phyloP scores from a whole-genome alignment of 2,797 vertebrate species.

The Anguilla pacifica region DNA sequence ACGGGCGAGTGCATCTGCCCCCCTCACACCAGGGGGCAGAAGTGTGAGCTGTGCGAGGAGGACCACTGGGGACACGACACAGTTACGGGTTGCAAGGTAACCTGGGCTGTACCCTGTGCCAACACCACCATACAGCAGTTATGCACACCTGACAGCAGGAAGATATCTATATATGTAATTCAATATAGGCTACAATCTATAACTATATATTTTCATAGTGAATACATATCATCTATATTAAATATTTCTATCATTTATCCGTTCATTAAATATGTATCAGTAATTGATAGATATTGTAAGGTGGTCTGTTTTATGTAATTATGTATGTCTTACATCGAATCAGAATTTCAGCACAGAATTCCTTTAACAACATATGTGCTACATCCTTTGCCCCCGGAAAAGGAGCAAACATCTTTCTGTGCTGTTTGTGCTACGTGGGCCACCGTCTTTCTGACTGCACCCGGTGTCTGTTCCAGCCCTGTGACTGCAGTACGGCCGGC shows the following conservation, averaged over 20 bases:
- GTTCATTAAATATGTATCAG: background rate
- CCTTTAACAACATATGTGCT: background rate
- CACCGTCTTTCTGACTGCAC: background rate
- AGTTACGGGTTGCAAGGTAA: slow-evolving; percentile 85
- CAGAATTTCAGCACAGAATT: background rate
- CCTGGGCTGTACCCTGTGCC: background rate
- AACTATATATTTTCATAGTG: no score
- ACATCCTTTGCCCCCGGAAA: background rate
- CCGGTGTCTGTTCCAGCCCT: slow-evolving; percentile 68
- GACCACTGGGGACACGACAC: slow-evolving; percentile 81
- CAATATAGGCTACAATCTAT: background rate
- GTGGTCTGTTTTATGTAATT: background rate
- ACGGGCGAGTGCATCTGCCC: slow-evolving; percentile 88
- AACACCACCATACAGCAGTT: no score
- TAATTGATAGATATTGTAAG: background rate
- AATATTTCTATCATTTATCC: background rate
- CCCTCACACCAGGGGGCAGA: slow-evolving; percentile 77
- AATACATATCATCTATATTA: background rate
- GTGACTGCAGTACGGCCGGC: slow-evolving; percentile 79
- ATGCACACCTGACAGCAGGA: background rate
- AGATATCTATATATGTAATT: background rate
- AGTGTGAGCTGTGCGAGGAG: slow-evolving; percentile 80
- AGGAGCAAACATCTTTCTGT: background rate
- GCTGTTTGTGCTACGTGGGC: background rate
- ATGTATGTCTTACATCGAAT: background rate